Evolutionary conservation across 2,888 invertebrate genomes (phyloP), one percentile per base, ranked within the genome.

Genomic region (Harpagoxenus sublaevis): DNA sequence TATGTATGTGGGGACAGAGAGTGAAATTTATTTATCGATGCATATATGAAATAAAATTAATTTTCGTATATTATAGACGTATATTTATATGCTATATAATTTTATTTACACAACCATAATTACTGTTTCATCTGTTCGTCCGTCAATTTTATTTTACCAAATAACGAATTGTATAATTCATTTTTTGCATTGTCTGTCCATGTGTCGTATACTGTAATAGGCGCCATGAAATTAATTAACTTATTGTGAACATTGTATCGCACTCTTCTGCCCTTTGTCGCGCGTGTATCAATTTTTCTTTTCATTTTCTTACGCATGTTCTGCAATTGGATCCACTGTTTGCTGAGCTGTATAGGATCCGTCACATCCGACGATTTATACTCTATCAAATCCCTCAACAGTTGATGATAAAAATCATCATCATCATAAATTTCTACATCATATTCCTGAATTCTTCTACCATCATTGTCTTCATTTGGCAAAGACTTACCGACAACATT

Each of bases 401-500:
- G 96, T 92, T 99, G 98, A 95, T 99, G 99, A 95, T 99, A 99
- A 95, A 99, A 99, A 94, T 99, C 99, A 92, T 98, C 98, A 93
- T 99, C 99, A 94, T 99, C 99, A 95, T 98, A 99, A 92, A 99
- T 98, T 95, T 99, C 98, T 0, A 96, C 92, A 92, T 98, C 97
- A 88, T 97, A 96, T 90, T 97, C 97, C 89, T 96, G 96, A 84
- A 95, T 93, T 62, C 92, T 88, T 73, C 96, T 95, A 8, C 91
- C 93, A 65, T 94, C 93, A 5, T 89, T 89, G 45, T 92, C 89
- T 28, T 91, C 87, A 0, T 62, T 68, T 89, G 53, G 0, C 28
- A 94, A 94, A 85, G 93, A 91, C 92, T 97, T 96, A 0, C 98
- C 98, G 65, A 97, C 92, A 78, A 97, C 96, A 74, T 96, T 95